Evolutionary conservation across 2,797 vertebrate genomes (phyloP), one percentile per base, ranked within the genome.

Genomic region (Yasuhikotakia modesta): DNA sequence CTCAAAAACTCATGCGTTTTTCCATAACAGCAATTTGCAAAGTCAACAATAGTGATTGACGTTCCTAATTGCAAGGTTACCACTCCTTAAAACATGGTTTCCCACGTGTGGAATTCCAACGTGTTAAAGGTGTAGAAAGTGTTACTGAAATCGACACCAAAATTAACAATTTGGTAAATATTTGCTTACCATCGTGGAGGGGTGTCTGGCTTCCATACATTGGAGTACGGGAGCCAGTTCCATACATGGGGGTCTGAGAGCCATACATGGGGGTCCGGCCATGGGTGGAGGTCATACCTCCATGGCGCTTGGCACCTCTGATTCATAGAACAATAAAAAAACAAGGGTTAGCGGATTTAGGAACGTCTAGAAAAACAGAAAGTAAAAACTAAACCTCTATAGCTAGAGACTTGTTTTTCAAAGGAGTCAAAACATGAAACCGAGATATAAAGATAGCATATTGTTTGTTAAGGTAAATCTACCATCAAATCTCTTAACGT

Each of bases 171-270:
- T 39, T 39, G 8, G 35, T 39, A 8, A 39, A 39, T 39, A 39
- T 39, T 39, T 39, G 6, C 94, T 91, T 78, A 98, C 97, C 97
- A 0, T 98, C 96, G 0, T 98, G 95, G 17, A 97, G 86, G 0
- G 96, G 96, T 0, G 96, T 98, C 91, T 98, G 97, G 0, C 96
- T 97, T 1, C 96, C 96, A 0, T 97, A 97, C 96, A 98, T 96
- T 7, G 97, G 96, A 0, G 97, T 98, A 2, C 96, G 92, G 67
- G 97, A 98, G 10, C 96, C 96, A 0, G 96, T 94, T 4, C 94
- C 95, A 0, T 98, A 98, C 95, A 97, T 97, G 17, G 96, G 96
- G 0, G 96, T 98, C 91, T 98, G 96, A 0, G 96, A 96, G 22
- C 96, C 96, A 0, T 97, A 97, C 89, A 97, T 95, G 0, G 96